Percentiles rank a stretch among this genome's conserved stretches.
Conservation (phyloP, 2,113 vertebrate species). For the human (Homo sapiens) region GRCh38 chr4:104492501-104493000, state of each 20-base stretch:
- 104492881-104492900: slow-evolving; percentile 74
- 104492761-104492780: slow-evolving; percentile 81
- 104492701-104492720: slow-evolving; percentile 86
- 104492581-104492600: slow-evolving; percentile 69
- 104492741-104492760: slow-evolving; percentile 83
- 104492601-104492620: slow-evolving; percentile 64
- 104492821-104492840: slow-evolving; percentile 47
- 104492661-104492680: slow-evolving; percentile 85
- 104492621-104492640: slow-evolving; percentile 75
- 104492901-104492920: slow-evolving; percentile 76
- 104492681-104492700: slow-evolving; percentile 85
- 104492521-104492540: slow-evolving; percentile 80
- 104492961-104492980: slow-evolving; percentile 64
- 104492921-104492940: slow-evolving; percentile 76
- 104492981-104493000: slow-evolving; percentile 60
- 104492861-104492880: neutral
- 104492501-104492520: slow-evolving; percentile 63
- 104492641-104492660: slow-evolving; percentile 70
- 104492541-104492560: slow-evolving; percentile 81
- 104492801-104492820: slow-evolving; percentile 56
- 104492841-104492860: slow-evolving; percentile 37
- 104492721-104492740: slow-evolving; percentile 83
- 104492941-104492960: slow-evolving; percentile 54
- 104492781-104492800: slow-evolving; percentile 68
- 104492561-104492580: slow-evolving; percentile 63